phyloP scores from a whole-genome alignment of 2,888 invertebrate genomes.

The Drosophila seclusa region DNA sequence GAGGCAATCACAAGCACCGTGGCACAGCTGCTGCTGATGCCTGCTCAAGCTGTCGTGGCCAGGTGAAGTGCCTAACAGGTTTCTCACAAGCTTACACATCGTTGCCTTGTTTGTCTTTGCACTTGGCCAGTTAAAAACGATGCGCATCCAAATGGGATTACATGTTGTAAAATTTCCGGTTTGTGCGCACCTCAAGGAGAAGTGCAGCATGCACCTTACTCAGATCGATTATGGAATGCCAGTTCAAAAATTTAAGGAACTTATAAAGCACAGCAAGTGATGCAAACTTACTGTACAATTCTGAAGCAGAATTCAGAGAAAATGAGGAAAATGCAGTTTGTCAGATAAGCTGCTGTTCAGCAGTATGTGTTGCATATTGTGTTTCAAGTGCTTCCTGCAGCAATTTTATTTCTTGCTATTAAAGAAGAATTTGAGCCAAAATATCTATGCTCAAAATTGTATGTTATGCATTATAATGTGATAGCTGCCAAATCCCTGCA shows the following conservation, averaged over 20 bases:
- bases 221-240: constrained; percentile 43
- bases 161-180: constrained; percentile 52
- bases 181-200: constrained; percentile 32
- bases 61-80: constrained; percentile 40
- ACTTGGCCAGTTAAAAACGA: constrained; percentile 39
- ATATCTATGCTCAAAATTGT: not conserved
- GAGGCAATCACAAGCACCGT: constrained; percentile 37
- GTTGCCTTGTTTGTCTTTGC: constrained; percentile 39
- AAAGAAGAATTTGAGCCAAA: not conserved
- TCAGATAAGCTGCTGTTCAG: constrained; percentile 11
- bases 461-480: not conserved
- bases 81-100: constrained; percentile 15
- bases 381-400: not conserved
- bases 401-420: not conserved
- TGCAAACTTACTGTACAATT: not conserved
- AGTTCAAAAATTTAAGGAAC: constrained; percentile 15
- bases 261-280: not conserved
- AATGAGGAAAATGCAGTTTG: constrained; percentile 2
- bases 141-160: constrained; percentile 51
- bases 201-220: constrained; percentile 2
- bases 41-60: constrained; percentile 25
- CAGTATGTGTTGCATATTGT: not conserved
- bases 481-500: not conserved
- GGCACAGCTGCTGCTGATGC: constrained; percentile 3
- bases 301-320: constrained; percentile 6